Base-by-base conservation (phyloP, 2,113 vertebrate species). In the Shinisaurus crocodilurus region DNA sequence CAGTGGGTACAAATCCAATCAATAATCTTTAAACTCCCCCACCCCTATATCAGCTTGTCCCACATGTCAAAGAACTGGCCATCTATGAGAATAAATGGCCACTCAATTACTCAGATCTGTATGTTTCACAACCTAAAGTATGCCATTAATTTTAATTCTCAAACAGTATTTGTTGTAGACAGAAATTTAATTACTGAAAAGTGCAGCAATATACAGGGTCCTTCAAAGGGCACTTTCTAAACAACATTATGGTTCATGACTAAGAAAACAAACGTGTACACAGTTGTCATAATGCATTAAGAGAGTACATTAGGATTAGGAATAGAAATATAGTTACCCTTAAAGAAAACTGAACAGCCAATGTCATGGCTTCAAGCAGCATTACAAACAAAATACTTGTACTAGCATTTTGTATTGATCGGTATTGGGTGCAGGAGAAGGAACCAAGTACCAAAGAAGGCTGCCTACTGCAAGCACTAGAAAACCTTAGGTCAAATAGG, bases 181-280 rank as follows among this genome's bases (percentile, higher is more conserved):
- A 86, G 40, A 54, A 82, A 27, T 40, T 82, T 82, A 75, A 48
- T 82, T 37, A 76, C 97, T 96, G 94, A 96, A 97, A 97, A 97
- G 97, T 98, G 97, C 97, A 98, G 97, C 97, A 97, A 97, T 97
- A 96, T 97, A 97, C 96, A 97, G 97, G 97, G 95, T 96, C 94
- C 94, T 96, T 95, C 90, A 96, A 98, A 98, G 97, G 97, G 96
- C 97, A 98, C 97, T 98, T 98, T 95, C 96, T 97, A 97, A 95
- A 95, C 82, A 96, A 88, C 85, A 86, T 85, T 88, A 93, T 27
- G 89, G 74, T 82, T 92, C 90, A 87, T 94, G 85, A 93, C 94
- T 13, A 57, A 84, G 89, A 90, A 91, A 82, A 63, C 37, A n/a
- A 34, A 13, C 79, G 86, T 7, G 40, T 89, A 95, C 63, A 93